Evolutionary conservation across 23 tunicate species (phyloP).

Genomic region (Diplosoma virens): DNA sequence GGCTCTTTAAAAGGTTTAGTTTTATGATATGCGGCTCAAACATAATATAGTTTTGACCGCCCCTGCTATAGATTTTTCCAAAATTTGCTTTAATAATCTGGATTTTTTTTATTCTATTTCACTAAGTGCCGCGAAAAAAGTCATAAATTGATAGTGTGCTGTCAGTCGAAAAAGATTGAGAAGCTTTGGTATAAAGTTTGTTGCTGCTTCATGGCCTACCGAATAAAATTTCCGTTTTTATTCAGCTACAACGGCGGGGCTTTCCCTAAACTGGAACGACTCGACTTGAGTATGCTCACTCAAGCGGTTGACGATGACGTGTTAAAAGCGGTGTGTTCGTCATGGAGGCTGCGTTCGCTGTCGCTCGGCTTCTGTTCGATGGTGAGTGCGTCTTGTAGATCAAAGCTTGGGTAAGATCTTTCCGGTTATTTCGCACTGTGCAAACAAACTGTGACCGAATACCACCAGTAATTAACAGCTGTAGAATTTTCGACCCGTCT

Average conservation of each 20-base stretch:
- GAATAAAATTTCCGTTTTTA: not conserved
- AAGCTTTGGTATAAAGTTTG: no score
- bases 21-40: no score
- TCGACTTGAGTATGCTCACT: conserved; percentile 30
- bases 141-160: no score
- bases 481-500: not conserved
- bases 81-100: no score
- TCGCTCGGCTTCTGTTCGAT: conserved; percentile 22
- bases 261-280: conserved; percentile 3
- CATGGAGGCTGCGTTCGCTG: not conserved
- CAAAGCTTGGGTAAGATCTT: not conserved
- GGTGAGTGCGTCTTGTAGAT: not conserved
- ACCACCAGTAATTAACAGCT: not conserved
- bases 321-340: not conserved
- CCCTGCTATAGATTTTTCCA: no score
- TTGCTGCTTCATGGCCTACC: no score
- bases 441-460: not conserved
- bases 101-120: no score
- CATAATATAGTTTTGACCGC: no score
- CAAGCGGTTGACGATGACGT: conserved; percentile 45
- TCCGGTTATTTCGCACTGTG: not conserved
- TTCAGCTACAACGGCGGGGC: conserved; percentile 32
- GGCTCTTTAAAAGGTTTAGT: no score
- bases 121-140: no score
- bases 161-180: no score